Conservation (phyloP, 2,888 invertebrate genomes). For the Cynaeus angustus region DNA sequence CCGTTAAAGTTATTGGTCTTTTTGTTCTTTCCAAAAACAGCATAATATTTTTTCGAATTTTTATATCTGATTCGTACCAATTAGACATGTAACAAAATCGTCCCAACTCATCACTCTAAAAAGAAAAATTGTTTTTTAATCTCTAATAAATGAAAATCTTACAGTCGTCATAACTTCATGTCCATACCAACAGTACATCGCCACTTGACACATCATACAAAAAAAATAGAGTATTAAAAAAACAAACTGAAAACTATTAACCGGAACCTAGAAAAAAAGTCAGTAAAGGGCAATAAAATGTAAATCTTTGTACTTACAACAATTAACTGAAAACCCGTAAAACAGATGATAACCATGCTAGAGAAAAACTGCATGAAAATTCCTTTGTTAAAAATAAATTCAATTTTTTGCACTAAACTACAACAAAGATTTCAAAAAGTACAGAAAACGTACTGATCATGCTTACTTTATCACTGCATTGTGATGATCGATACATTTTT, state of each 20-base stretch:
- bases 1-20: conserved; percentile 71
- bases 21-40: conserved; percentile 71
- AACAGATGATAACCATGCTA: conserved; percentile 48
- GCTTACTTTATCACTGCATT: conserved; percentile 25
- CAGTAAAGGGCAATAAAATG: neutral
- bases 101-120: conserved; percentile 70
- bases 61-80: conserved; percentile 64
- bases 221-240: conserved; percentile 36
- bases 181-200: conserved; percentile 48
- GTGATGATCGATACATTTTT: conserved; percentile 29
- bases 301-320: conserved; percentile 16
- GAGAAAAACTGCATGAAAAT: conserved; percentile 47
- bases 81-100: conserved; percentile 70
- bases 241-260: conserved; percentile 14
- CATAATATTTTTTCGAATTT: conserved; percentile 68
- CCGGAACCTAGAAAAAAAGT: conserved; percentile 24
- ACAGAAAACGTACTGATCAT: no score
- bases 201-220: conserved; percentile 49
- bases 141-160: neutral
- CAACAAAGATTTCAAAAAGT: conserved; percentile 3
- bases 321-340: conserved; percentile 45
- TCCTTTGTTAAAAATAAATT: conserved; percentile 29
- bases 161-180: conserved; percentile 47
- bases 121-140: neutral
- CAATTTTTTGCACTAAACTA: conserved; percentile 27